A percentile compares a stretch with the other conserved stretches of the same genome.
Conservation (phyloP, 2,888 invertebrate genomes). For the Elegia similella region DNA sequence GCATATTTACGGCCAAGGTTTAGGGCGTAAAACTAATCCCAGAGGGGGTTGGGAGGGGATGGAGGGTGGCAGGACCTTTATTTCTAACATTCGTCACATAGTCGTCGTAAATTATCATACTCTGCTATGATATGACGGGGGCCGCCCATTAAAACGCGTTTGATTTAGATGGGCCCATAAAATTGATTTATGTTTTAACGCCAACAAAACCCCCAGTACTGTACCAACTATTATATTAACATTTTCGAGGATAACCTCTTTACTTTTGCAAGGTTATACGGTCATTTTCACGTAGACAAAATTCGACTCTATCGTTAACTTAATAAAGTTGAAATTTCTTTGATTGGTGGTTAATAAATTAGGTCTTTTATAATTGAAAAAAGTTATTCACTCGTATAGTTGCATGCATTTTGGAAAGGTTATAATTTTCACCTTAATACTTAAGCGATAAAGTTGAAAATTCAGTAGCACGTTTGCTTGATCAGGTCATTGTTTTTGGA, state of each 20-base stretch:
- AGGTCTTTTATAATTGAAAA: conserved; percentile 75
- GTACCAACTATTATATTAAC: conserved; percentile 82
- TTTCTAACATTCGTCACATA: conserved; percentile 83
- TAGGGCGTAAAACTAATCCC: conserved; percentile 79
- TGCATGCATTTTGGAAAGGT: conserved; percentile 55
- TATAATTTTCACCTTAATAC: conserved; percentile 47
- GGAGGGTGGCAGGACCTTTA: conserved; percentile 63
- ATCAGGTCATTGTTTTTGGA: conserved; percentile 72
- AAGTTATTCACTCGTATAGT: conserved; percentile 72
- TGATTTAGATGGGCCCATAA: conserved; percentile 83
- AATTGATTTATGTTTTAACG: conserved; percentile 83
- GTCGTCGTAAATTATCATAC: conserved; percentile 82
- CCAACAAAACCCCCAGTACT: conserved; percentile 81
- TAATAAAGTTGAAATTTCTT: conserved; percentile 29
- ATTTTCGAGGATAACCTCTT: conserved; percentile 80
- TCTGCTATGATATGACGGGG: conserved; percentile 82
- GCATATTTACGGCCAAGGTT: conserved; percentile 78
- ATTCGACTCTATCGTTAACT: conserved; percentile 28
- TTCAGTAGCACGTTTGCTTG: conserved; percentile 35
- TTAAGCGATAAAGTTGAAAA: conserved; percentile 35
- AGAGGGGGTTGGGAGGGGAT: conserved; percentile 38
- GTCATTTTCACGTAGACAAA: conserved; percentile 29
- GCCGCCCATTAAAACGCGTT: conserved; percentile 83
- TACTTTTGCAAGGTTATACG: conserved; percentile 62
- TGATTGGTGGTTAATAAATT: conserved; percentile 41